Percentiles rank a stretch among this genome's conserved stretches.
These are phyloP conservation scores for Tetanocera ferruginea DNA, from an alignment of 2,888 invertebrate genomes.

Conservation along the genomic window DNA sequence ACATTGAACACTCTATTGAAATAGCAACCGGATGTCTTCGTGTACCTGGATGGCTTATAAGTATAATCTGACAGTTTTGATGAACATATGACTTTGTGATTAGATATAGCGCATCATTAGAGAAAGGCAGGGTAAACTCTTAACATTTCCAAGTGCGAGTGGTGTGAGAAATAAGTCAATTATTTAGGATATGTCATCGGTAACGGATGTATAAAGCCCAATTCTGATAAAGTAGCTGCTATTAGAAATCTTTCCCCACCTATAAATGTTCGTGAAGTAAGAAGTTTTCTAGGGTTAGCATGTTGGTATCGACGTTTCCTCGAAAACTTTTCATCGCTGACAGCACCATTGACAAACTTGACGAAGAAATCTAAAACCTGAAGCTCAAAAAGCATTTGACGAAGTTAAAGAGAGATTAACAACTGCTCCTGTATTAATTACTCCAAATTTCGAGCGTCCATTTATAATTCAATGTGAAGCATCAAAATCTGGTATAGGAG, in stretches of 20 bases:
- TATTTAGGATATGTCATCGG: too few relatives aligned
- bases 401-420: too few relatives aligned
- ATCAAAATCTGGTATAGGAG: slow-evolving; percentile 20
- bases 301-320: slow-evolving; percentile 47
- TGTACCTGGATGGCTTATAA: slow-evolving; percentile 43
- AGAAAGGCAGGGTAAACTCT: too few relatives aligned
- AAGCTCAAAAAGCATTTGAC: slow-evolving; percentile 39
- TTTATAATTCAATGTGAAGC: slow-evolving; percentile 44
- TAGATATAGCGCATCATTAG: slow-evolving; percentile 34
- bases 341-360: slow-evolving; percentile 35
- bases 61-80: slow-evolving; percentile 35
- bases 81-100: slow-evolving; percentile 10
- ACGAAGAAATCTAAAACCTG: slow-evolving; percentile 27
- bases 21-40: slow-evolving; percentile 40
- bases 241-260: too few relatives aligned
- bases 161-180: too few relatives aligned
- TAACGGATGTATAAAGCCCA: too few relatives aligned
- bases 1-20: slow-evolving; percentile 41
- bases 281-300: slow-evolving; percentile 45
- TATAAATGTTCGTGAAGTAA: slow-evolving; percentile 33
- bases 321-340: slow-evolving; percentile 31
- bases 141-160: too few relatives aligned
- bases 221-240: too few relatives aligned
- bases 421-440: too few relatives aligned
- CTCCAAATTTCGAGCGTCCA: slow-evolving; percentile 41